Evolutionary conservation across 2,113 vertebrate species (phyloP), one percentile per base, ranked within the genome.

Genomic region (Colinus virginianus): DNA sequence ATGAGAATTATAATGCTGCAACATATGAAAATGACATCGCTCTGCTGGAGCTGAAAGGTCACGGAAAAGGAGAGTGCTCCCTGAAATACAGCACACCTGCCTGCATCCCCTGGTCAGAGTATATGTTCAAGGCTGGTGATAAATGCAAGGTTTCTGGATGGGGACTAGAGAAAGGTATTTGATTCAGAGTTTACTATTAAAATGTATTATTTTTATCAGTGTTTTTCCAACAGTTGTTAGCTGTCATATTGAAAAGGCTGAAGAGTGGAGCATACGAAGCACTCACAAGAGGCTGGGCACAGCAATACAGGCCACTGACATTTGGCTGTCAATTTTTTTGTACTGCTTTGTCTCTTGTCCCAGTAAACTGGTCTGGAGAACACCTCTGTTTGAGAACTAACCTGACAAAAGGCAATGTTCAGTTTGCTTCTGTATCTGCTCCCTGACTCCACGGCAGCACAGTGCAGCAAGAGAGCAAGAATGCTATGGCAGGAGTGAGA

Each of bases 21-120:
- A 98, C 96, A 4, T 99, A 98, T 0, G 89, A 98, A 95, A 99
- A 99, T 49, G 99, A 99, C 97, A 99, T 99, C 36, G 99, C 99
- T 63, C 96, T 99, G 96, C 48, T 99, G 56, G 90, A 98, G 95
- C 87, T 99, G 86, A 63, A 92, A 94, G 96, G 95, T 42, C 34
- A 4, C 28, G 51, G 1, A 63, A 63, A 0, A 1, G 21, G 6
- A 9, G 32, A 87, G 2, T 99, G 99, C 55, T 16, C 95, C 15
- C 6, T 83, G 36, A 5, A 91, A 5, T 84, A 97, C 36, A 97
- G 93, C 1, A 66, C 94, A 6, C 89, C 99, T 20, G 98, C 98
- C 75, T 99, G 99, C 4, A 58, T 99, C 1, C 99, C 99, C 40
- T 99, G 99, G 99, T 98, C 99, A 59, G 51, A 95, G 0, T 94